These are phyloP conservation scores for Phylloscopus trochiloides DNA, from an alignment of 2,113 vertebrate genomes.

Conservation along the genomic window DNA sequence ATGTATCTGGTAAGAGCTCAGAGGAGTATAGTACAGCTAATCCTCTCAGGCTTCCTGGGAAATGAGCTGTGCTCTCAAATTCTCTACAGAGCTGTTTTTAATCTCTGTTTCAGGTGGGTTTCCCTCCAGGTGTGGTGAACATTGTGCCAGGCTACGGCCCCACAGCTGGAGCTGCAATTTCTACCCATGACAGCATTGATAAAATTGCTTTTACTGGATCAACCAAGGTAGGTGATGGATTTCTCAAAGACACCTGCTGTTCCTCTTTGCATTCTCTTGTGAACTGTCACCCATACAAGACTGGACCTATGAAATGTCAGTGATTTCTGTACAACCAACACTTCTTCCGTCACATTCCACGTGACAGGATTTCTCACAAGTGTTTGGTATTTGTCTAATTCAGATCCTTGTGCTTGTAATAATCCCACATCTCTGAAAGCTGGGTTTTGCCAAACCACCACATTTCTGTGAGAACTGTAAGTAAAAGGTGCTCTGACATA, in stretches of 20 bases:
- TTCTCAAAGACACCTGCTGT: background rate
- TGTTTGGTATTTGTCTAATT: background rate
- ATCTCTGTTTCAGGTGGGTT: slow-evolving; percentile 79
- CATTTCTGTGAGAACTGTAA: background rate
- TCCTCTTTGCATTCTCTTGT: background rate
- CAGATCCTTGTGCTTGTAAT: background rate
- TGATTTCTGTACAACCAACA: background rate
- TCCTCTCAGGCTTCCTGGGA: background rate
- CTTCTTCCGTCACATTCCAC: background rate
- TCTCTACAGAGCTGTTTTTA: background rate
- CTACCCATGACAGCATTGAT: slow-evolving; percentile 85
- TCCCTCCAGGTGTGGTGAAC: slow-evolving; percentile 94
- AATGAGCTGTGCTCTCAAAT: background rate
- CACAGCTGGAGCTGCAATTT: slow-evolving; percentile 88
- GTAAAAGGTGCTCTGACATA: background rate
- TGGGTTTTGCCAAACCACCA: background rate
- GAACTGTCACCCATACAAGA: background rate
- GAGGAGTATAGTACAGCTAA: background rate
- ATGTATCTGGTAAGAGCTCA: background rate
- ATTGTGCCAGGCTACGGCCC: slow-evolving; percentile 92
- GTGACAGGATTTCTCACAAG: background rate
- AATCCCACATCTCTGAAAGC: background rate
- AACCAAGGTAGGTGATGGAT: slow-evolving; percentile 79
- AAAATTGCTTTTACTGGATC: slow-evolving; percentile 96
- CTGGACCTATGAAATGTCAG: background rate